These are phyloP conservation scores for Ornithorhynchus anatinus DNA, from an alignment of 2,113 vertebrate species.

Conservation along the genomic window DNA sequence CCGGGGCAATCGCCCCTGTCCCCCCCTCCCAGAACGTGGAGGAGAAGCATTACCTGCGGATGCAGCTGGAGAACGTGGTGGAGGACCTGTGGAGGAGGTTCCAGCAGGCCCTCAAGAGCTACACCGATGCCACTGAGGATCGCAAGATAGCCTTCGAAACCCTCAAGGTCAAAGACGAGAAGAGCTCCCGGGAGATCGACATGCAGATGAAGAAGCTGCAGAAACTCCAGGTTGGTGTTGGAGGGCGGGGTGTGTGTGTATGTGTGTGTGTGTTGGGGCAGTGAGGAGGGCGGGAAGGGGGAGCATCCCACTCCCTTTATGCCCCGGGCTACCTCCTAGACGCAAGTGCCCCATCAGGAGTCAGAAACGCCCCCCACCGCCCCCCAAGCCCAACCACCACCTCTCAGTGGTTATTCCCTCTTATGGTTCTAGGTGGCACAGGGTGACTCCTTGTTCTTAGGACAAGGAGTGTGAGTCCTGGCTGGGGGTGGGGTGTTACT, in stretches of 20 bases:
- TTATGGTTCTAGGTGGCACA: not conserved
- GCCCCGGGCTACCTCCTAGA: too few relatives aligned
- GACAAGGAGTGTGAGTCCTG: too few relatives aligned
- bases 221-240: slow-evolving; percentile 75
- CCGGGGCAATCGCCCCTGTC: too few relatives aligned
- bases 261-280: too few relatives aligned
- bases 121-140: slow-evolving; percentile 69
- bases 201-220: slow-evolving; percentile 74
- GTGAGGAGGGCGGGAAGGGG: too few relatives aligned
- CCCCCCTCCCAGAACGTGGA: slow-evolving; percentile 71
- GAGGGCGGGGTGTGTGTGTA: too few relatives aligned
- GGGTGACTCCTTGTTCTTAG: too few relatives aligned
- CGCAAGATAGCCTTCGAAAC: slow-evolving; percentile 61
- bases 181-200: slow-evolving; percentile 73
- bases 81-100: slow-evolving; percentile 74
- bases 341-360: too few relatives aligned
- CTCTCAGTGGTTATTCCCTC: not conserved
- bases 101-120: slow-evolving; percentile 63
- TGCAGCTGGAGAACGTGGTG: slow-evolving; percentile 64
- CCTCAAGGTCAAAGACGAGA: slow-evolving; percentile 73
- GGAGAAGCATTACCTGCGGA: slow-evolving; percentile 73
- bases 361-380: too few relatives aligned
- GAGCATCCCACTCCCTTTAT: not conserved
- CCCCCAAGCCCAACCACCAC: not conserved
- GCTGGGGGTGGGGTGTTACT: too few relatives aligned